Base-by-base conservation (phyloP, 2,797 vertebrate genomes). In the Pangasius sanitwongsei region DNA sequence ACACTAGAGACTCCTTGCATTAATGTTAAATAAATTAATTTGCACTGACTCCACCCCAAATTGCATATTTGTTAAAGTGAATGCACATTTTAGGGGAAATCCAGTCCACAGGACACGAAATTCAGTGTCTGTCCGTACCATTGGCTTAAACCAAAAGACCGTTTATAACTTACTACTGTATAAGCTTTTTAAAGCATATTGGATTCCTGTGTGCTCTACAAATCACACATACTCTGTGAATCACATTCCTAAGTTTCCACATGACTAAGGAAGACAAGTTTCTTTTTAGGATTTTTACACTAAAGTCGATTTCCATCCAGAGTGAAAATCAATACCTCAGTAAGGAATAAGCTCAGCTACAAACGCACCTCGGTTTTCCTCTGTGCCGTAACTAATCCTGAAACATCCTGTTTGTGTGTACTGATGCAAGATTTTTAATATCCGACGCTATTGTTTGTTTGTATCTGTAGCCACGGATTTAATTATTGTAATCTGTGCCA, bases 401-500 rank as follows among this genome's bases (percentile, higher is more conserved):
- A 75, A 65, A 48, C 70, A 12, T 65, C 82, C 80, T 87, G 63
- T 70, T 86, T 70, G 65, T 65, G 70, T 69, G 57, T 44, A 44
- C 69, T 20, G 44, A 41, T 8, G 67, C 57, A 28, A 18, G 44
- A 53, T 70, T 34, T 82, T 57, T 82, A 84, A 89, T 89, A 78
- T 84, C 80, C 86, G 31, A 44, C 57, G 50, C 34, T 77, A 23
- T 81, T 90, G 70, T 89, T 78, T 75, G 77, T 84, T 53, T 85
- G 18, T 87, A 86, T 90, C 55, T 34, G 20, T 65, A 82, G 41
- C 69, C 83, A 34, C 1, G 25, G 44, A 65, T 89, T 87, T 92
- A 89, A 92, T 92, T 90, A 91, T 63, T 37, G 4, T 31, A 78
- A 34, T 69, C 61, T 28, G 20, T 34, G 61, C 59, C n/a, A 15